phyloP scores from a whole-genome alignment of 1,140 invertebrate species.

The Penaeus chinensis region DNA sequence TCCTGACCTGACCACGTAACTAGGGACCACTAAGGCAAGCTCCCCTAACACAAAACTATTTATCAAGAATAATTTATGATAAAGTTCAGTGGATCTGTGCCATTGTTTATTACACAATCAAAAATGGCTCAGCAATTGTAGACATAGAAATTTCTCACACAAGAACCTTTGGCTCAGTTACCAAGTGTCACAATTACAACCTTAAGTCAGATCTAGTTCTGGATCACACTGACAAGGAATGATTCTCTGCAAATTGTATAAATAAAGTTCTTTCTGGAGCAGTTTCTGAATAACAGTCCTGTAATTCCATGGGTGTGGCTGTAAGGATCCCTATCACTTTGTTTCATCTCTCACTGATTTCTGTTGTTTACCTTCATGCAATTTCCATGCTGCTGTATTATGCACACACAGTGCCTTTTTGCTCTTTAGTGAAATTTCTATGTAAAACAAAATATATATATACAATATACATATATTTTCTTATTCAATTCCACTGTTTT shows the following conservation, averaged over 20 bases:
- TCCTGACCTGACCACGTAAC: constrained; percentile 23
- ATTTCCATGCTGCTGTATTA: too few relatives aligned
- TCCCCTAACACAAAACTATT: constrained; percentile 44
- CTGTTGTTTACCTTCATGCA: too few relatives aligned
- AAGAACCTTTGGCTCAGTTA: constrained; percentile 27
- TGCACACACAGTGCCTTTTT: too few relatives aligned
- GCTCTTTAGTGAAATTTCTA: too few relatives aligned
- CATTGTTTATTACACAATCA: constrained; percentile 35
- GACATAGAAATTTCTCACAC: constrained; percentile 28
- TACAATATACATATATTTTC: too few relatives aligned
- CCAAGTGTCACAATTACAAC: constrained; percentile 45
- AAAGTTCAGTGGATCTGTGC: constrained; percentile 47
- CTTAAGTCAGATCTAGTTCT: constrained; percentile 44
- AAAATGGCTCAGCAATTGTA: constrained; percentile 37
- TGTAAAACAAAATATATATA: too few relatives aligned
- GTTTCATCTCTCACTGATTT: background rate
- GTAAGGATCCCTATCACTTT: constrained; percentile 4
- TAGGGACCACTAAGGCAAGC: constrained; percentile 44
- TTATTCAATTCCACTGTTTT: too few relatives aligned
- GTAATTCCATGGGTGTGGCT: background rate
- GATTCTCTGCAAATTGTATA: constrained; percentile 26
- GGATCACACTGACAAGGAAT: constrained; percentile 59
- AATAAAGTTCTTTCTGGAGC: constrained; percentile 51
- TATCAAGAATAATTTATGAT: constrained; percentile 34
- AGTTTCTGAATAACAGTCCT: constrained; percentile 23